Base-by-base conservation (phyloP, 1,140 invertebrate species). In the Ceratosolen solmsi region DNA sequence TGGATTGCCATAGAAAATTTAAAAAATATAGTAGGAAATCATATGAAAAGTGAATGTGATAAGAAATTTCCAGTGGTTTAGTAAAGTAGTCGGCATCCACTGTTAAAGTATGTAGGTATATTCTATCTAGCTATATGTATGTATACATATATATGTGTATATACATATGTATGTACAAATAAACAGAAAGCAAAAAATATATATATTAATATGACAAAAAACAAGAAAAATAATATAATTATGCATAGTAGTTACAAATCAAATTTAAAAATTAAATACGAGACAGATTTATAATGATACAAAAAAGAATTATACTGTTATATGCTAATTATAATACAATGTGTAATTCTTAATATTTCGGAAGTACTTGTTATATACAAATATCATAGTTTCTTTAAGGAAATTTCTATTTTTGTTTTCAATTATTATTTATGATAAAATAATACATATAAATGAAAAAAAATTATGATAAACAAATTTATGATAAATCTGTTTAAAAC, bases 31-130 rank as follows among this genome's bases (percentile, higher is more conserved):
- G 73, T 84, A 80, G 77, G 56, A 72, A 82, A 80, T 77, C 71
- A 83, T 54, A 22, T 84, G 84, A 83, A n/a, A 85, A 86, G 85
- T 84, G 80, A 86, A 88, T 88, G 86, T 87, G 87, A 87, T 88
- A 87, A 85, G 70, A 83, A 83, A 78, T 84, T 82, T 77, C 41
- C 84, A 85, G 84, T 87, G 84, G 84, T 84, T 85, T 63, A 84
- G 27, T 79, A 15, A 71, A 82, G 54, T 79, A 85, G 63, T 84
- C 84, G 68, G 71, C 78, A 65, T 82, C 82, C 84, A 84, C 83
- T 86, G 84, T 84, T 84, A 72, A 82, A 84, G 73, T 84, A 81
- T 86, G 84, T 86, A 84, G 76, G 84, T 84, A 87, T 85, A 86
- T 84, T 86, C 76, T 87, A 84, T 73, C 1, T 72, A 84, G 81